phyloP scores from a whole-genome alignment of 2,888 invertebrate genomes.

The Diarsia mendica region DNA sequence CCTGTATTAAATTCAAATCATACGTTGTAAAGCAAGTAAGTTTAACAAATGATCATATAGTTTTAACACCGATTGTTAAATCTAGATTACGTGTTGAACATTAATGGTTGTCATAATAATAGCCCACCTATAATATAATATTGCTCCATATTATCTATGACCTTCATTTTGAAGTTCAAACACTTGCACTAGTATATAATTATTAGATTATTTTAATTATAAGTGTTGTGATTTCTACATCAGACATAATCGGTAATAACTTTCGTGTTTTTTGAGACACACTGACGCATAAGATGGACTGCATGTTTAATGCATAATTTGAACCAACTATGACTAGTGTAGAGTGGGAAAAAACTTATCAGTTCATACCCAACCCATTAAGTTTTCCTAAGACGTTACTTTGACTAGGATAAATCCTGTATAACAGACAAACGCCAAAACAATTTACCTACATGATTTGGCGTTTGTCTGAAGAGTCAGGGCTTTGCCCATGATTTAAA shows the following conservation, averaged over 20 bases:
- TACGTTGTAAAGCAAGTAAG: constrained; percentile 18
- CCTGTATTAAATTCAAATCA: constrained; percentile 11
- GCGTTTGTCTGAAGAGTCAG: background rate
- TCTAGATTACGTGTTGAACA: constrained; percentile 41
- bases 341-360: background rate
- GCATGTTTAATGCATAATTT: background rate
- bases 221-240: constrained; percentile 52
- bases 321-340: background rate
- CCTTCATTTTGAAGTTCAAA: constrained; percentile 67
- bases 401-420: no score
- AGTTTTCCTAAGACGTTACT: background rate
- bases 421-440: background rate
- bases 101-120: constrained; percentile 45
- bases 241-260: constrained; percentile 52
- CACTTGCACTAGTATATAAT: constrained; percentile 62
- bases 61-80: constrained; percentile 48
- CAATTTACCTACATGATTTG: background rate
- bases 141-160: constrained; percentile 35
- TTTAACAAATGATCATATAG: constrained; percentile 44
- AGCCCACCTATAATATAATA: constrained; percentile 10
- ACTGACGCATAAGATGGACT: constrained; percentile 9
- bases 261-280: constrained; percentile 29
- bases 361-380: background rate
- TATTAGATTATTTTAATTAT: constrained; percentile 63
- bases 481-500: background rate